Evolutionary conservation across 1,140 invertebrate genomes (phyloP), one percentile per base, ranked within the genome.

Genomic region (Drosophila simulans): DNA sequence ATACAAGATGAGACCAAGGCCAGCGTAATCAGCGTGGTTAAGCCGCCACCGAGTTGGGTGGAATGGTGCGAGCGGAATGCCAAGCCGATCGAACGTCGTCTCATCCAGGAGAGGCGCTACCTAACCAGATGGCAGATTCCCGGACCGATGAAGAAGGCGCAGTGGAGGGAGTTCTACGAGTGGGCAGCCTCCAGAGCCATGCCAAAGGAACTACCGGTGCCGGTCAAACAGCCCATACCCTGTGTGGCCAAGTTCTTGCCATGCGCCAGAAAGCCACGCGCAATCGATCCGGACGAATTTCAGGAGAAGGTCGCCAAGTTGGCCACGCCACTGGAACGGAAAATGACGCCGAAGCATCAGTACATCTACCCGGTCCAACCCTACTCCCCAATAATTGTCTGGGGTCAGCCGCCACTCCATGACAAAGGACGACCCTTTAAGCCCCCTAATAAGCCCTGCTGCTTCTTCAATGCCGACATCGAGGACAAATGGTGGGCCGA

Each of bases 371-470:
- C 66, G 7, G 22, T 43, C 0, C 65, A 69, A 22, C 10, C 83
- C 0, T 85, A 81, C 34, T 81, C 66, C 0, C 89, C 89, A 1
- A 56, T 73, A 2, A 91, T 91, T 20, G 65, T 85, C 3, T 79
- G 75, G 60, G 81, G 85, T 3, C 51, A 91, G 40, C 80, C 83
- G 7, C 40, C 89, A 0, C 52, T 42, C 1, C 77, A 66, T 11
- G 89, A 91, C 54, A 70, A 73, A 7, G 89, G 88, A 3, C 80
- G 89, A 10, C 89, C 89, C 13, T 89, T 91, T 20, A 0, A 34
- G 0, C 54, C 69, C 0, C 69, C 74, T 0, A 39, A 57, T 5
- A 37, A 78, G 4, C 90, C 90, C 0, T 55, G 73, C 15, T 78
- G 69, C 42, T 91, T 91, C 40, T 48, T 70, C 22, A 91, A 91